These are phyloP conservation scores for Tenrec ecaudatus DNA, from an alignment of 2,113 vertebrate genomes.

Conservation along the genomic window DNA sequence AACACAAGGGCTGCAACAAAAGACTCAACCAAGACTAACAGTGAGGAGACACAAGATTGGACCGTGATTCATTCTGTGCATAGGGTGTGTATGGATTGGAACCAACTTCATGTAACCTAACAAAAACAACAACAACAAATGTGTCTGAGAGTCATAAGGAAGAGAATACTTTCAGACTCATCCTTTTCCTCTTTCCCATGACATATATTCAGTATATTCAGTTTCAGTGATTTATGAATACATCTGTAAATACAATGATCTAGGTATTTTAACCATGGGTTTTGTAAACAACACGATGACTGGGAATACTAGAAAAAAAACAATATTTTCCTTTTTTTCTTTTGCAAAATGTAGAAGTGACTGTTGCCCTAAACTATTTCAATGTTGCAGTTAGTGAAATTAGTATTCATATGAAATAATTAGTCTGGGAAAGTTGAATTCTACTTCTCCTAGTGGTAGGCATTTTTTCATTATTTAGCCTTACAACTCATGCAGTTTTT, in stretches of 20 bases:
- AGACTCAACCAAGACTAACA: no score
- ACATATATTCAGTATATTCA: not conserved
- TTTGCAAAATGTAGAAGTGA: not conserved
- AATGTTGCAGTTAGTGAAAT: not conserved
- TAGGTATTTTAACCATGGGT: not conserved
- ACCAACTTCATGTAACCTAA: no score
- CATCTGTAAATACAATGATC: not conserved
- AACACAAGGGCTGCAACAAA: no score
- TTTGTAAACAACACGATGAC: not conserved
- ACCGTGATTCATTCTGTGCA: no score
- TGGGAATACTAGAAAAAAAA: not conserved
- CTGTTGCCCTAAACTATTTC: not conserved
- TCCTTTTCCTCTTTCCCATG: not conserved
- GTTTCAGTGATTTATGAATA: not conserved
- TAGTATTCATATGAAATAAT: not conserved
- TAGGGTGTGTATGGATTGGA: no score
- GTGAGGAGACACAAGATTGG: no score
- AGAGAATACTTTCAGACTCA: not conserved
- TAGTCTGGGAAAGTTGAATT: not conserved
- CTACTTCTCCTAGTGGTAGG: not conserved
- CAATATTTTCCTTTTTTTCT: not conserved
- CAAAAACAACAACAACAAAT: not conserved
- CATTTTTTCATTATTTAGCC: not conserved
- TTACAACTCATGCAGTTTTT: not conserved
- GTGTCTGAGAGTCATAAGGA: not conserved